Conservation (phyloP, 2,797 vertebrate species). For the Scomberomorus guttatus region DNA sequence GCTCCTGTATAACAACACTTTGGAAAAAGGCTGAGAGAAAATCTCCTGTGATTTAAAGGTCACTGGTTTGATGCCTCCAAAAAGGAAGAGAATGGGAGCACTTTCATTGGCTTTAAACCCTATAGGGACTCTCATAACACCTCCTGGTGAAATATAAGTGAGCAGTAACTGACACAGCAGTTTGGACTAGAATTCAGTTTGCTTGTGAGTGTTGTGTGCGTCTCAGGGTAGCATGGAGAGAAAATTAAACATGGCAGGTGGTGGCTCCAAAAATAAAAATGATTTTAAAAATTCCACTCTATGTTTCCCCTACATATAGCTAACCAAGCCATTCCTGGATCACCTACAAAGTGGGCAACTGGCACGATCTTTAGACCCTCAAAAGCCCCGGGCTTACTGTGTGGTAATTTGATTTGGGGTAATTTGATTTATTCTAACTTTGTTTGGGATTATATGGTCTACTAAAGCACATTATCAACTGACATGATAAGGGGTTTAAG, state of each 20-base stretch:
- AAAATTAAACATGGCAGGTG: constrained; percentile 16
- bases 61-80: constrained; percentile 64
- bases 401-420: constrained; percentile 48
- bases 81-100: constrained; percentile 63
- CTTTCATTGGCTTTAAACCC: constrained; percentile 54
- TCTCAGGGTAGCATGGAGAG: constrained; percentile 7
- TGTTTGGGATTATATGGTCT: constrained; percentile 28
- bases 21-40: constrained; percentile 49
- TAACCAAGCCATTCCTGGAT: constrained; percentile 9
- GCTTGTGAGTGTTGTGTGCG: constrained; percentile 1
- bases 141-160: constrained; percentile 34
- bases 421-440: constrained; percentile 49
- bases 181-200: constrained; percentile 32
- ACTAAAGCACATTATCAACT: constrained; percentile 18
- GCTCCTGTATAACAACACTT: constrained; percentile 58
- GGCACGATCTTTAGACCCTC: background rate
- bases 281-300: constrained; percentile 17
- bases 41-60: constrained; percentile 74
- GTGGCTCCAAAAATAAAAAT: constrained; percentile 18
- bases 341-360: background rate
- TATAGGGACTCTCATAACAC: constrained; percentile 52
- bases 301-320: constrained; percentile 19
- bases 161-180: constrained; percentile 53
- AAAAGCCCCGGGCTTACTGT: constrained; percentile 21
- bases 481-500: background rate